Evolutionary conservation across 2,797 vertebrate genomes (phyloP).

Genomic region (Meda fulgida): DNA sequence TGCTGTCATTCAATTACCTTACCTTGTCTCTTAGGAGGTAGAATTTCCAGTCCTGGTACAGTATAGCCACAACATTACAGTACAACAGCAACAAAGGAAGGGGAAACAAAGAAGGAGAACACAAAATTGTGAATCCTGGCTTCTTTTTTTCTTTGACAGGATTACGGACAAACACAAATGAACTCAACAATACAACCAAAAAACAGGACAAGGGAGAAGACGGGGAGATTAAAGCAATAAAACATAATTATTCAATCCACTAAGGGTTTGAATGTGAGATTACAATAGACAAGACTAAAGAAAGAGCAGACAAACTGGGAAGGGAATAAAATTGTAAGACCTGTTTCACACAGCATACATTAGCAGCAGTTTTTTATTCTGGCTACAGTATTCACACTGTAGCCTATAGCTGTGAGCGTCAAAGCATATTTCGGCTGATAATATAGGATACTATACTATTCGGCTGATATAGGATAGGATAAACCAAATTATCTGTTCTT

Average conservation of each 20-base stretch:
- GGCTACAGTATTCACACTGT: neutral
- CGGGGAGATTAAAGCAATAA: slow-evolving; percentile 30
- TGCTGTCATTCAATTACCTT: slow-evolving; percentile 63
- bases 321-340: neutral
- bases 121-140: slow-evolving; percentile 77
- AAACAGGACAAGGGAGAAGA: slow-evolving; percentile 52
- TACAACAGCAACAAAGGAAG: slow-evolving; percentile 67
- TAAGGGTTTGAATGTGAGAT: slow-evolving; percentile 26
- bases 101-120: slow-evolving; percentile 70
- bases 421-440: neutral
- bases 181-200: slow-evolving; percentile 54
- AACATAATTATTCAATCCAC: slow-evolving; percentile 35
- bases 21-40: slow-evolving; percentile 74
- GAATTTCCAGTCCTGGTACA: slow-evolving; percentile 70
- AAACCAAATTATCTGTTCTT: neutral
- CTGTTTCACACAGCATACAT: slow-evolving; percentile 25
- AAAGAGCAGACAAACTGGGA: slow-evolving; percentile 28
- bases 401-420: neutral
- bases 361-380: neutral
- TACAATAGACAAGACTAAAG: slow-evolving; percentile 33
- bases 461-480: neutral
- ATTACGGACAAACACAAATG: slow-evolving; percentile 65
- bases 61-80: slow-evolving; percentile 68
- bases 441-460: neutral
- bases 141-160: slow-evolving; percentile 71